Conservation (phyloP, 2,113 vertebrate genomes). For the Ciconia maguari region DNA sequence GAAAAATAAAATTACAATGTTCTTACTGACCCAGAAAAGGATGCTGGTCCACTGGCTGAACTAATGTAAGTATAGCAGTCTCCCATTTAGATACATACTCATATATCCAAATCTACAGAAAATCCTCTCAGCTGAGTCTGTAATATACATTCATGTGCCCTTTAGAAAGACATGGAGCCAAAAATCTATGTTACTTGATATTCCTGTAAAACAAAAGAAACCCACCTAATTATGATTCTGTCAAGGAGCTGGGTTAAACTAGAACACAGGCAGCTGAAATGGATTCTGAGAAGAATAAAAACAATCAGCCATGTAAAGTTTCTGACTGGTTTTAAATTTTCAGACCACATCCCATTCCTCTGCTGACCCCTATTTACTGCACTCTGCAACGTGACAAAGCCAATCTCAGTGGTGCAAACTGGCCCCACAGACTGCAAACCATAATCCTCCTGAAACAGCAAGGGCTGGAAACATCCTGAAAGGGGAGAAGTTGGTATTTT, state of each 20-base stretch:
- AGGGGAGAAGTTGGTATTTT: neutral
- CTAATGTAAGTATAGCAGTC: neutral
- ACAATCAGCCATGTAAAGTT: neutral
- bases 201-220: neutral
- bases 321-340: neutral
- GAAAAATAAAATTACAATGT: accelerated
- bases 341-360: neutral
- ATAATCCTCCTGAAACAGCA: neutral
- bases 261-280: neutral
- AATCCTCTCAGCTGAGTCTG: neutral
- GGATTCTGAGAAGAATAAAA: neutral
- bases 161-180: neutral
- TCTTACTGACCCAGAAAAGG: neutral
- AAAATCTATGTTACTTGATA: neutral
- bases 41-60: neutral
- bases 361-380: neutral
- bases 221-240: neutral
- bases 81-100: neutral
- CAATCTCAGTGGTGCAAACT: neutral
- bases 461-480: neutral
- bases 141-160: neutral
- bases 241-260: neutral
- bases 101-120: neutral
- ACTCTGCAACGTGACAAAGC: neutral
- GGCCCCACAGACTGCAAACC: neutral